Evolutionary conservation across 2,113 vertebrate species (phyloP).

Genomic region (Syngnathus typhle): DNA sequence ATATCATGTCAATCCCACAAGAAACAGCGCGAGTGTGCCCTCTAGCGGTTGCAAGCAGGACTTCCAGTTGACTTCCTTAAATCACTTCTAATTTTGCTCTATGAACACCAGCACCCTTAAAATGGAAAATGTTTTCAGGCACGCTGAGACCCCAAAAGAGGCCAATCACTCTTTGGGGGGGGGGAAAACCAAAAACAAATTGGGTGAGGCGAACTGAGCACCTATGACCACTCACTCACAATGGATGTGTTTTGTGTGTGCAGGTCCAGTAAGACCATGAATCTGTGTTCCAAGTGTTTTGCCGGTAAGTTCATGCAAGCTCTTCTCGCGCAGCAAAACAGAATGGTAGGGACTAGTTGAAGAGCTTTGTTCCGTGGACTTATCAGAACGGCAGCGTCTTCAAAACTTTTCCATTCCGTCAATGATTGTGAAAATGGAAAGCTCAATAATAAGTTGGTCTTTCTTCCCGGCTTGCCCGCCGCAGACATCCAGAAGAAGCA

Average conservation of each 20-base stretch:
- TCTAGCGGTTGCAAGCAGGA: background rate
- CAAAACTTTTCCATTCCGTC: background rate
- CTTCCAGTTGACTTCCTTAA: background rate
- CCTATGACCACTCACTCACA: background rate
- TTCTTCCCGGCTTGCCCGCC: background rate
- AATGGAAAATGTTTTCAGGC: too few species aligned
- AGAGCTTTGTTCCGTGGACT: too few species aligned
- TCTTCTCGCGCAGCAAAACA: background rate
- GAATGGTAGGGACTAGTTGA: too few species aligned
- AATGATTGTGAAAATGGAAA: too few species aligned
- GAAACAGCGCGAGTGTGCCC: background rate
- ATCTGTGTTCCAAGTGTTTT: conserved; percentile 98
- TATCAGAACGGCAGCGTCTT: too few species aligned
- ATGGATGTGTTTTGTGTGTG: conserved; percentile 11
- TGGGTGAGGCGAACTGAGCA: too few species aligned
- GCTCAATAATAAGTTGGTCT: background rate
- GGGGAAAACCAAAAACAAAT: too few species aligned
- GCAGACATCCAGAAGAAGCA: conserved; percentile 92
- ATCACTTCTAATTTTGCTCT: too few species aligned
- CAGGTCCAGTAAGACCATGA: conserved; percentile 99
- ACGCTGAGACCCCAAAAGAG: too few species aligned
- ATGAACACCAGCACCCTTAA: too few species aligned
- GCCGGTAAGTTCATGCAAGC: conserved; percentile 80
- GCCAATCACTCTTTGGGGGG: too few species aligned
- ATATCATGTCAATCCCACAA: background rate